phyloP scores from a whole-genome alignment of 2,888 invertebrate species.

The Pammene fasciana region DNA sequence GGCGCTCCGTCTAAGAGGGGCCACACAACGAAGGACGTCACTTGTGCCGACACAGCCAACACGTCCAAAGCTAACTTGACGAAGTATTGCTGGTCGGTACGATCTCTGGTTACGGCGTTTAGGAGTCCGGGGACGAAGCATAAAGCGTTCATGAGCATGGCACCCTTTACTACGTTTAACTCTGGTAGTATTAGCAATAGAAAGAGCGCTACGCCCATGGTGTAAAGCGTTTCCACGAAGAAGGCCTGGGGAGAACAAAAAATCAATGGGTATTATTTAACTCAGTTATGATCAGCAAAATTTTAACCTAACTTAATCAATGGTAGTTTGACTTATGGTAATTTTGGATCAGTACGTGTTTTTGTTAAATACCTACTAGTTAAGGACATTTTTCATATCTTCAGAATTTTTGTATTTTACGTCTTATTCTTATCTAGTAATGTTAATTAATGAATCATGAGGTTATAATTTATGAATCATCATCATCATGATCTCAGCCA shows the following conservation, averaged over 20 bases:
- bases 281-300: no score
- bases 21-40: constrained; percentile 87
- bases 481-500: no score
- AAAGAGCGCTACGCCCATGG: constrained; percentile 89
- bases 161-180: constrained; percentile 90
- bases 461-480: no score
- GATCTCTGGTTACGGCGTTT: constrained; percentile 81
- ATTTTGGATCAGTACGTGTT: no score
- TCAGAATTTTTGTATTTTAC: no score
- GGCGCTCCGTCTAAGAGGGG: constrained; percentile 81
- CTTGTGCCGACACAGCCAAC: constrained; percentile 85
- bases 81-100: constrained; percentile 61
- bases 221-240: constrained; percentile 90
- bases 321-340: no score
- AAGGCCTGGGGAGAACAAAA: constrained; percentile 74
- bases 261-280: not conserved
- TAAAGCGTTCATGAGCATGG: constrained; percentile 92
- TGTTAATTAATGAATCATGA: no score
- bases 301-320: no score
- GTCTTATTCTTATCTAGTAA: no score
- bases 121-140: constrained; percentile 91
- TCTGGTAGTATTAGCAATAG: constrained; percentile 90
- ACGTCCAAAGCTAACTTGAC: constrained; percentile 81
- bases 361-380: no score
- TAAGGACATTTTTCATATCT: no score